Evolutionary conservation across 37 sponge, comb jelly and placozoan species (phyloP), one percentile per base, ranked within the genome.

Genomic region (Beroe forskalii): DNA sequence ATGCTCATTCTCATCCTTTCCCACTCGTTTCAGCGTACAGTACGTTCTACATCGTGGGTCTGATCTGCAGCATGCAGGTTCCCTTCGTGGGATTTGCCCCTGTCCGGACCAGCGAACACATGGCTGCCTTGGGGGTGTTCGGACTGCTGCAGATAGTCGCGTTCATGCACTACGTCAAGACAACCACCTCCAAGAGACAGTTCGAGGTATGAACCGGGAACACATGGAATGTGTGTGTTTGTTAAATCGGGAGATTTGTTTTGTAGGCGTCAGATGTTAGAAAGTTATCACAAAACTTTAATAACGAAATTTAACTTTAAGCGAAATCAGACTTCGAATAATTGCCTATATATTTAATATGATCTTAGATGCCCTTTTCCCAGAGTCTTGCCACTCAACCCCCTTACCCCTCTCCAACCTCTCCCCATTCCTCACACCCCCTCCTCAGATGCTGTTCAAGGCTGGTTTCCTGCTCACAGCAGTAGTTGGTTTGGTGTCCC

Each of bases 31-130:
- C 93, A 91, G 99, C 96, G 4, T 99, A 96, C 91, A 92, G 96
- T 30, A 96, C 96, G 0, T 99, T 99, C 93, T 99, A 93, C 92
- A 94, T 99, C 25, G 93, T 99, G 62, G 99, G 99, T 9, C 93
- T 99, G 61, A 36, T 99, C 32, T 80, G 95, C 93, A 95, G 96
- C 40, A 99, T 99, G 99, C 99, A 99, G 89, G 94, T 99, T 2
- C 99, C 99, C 25, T 96, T 99, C 90, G 99, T 99, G 12, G 97
- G 99, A 0, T 99, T 99, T 67, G 95, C 96, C 62, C 99, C 99
- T 66, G 92, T 99, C 91, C 90, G 99, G 40, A 99, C 99, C 76
- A 96, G 96, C 60, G 99, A 99, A 90, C 99, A 99, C 93, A 99
- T 99, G 99, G 97, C 99, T 0, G 96, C 99, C 14, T 30, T 80